A percentile compares a stretch with the other conserved stretches of the same genome.
These are phyloP conservation scores for Frankliniella intonsa DNA, from an alignment of 2,888 invertebrate genomes.

Conservation along the genomic window DNA sequence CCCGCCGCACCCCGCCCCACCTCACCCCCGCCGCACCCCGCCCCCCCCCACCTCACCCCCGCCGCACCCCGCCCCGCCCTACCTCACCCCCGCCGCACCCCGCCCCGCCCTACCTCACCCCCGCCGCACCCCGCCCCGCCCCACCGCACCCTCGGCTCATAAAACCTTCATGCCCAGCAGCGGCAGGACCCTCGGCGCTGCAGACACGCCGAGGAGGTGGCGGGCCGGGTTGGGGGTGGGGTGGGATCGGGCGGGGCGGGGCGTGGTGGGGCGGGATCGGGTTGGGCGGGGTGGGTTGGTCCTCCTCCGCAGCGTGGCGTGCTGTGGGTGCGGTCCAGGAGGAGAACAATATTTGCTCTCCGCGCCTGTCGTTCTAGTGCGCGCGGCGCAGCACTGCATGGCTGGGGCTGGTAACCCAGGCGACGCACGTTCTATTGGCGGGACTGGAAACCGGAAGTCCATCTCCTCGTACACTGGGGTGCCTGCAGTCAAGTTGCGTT, in stretches of 20 bases:
- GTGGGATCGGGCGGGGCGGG: background rate
- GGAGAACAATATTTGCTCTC: no score
- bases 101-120: background rate
- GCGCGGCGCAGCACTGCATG: no score
- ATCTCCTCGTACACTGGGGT: no score
- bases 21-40: background rate
- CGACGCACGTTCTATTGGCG: no score
- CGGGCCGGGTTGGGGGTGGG: background rate
- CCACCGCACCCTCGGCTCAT: background rate
- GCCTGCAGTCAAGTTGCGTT: no score
- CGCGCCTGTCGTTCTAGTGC: no score
- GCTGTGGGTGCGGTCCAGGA: background rate
- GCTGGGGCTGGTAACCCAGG: no score
- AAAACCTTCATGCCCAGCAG: constrained; percentile 2
- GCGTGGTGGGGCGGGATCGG: background rate
- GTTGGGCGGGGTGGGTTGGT: no score
- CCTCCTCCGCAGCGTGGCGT: background rate
- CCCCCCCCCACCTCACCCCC: constrained; percentile 4
- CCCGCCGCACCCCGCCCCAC: background rate
- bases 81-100: constrained; percentile 11
- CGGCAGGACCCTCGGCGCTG: background rate
- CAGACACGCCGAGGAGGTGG: background rate
- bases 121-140: background rate
- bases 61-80: constrained; percentile 3
- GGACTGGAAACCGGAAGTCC: background rate